Base-by-base conservation (phyloP, 1,140 invertebrate genomes). In the Caenorhabditis brenneri region DNA sequence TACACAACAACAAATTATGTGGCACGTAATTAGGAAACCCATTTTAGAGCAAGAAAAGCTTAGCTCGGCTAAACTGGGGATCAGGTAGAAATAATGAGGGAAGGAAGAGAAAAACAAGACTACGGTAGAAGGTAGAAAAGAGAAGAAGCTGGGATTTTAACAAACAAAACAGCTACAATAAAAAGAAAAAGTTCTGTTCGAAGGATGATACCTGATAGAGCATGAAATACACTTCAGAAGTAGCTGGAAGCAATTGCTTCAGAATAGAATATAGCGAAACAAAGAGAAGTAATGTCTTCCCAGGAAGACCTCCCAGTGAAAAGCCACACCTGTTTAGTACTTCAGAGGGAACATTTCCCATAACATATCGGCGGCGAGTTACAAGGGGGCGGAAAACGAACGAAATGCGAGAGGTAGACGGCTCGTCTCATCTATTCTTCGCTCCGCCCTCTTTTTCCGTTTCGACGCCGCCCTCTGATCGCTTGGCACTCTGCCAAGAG, bases 401-500 rank as follows among this genome's bases (percentile, higher is more conserved):
- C 33, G 29, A 74, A 42, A 55, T 55, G 36, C 36, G 65, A 39
- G 65, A 74, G 65, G n/a, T 15, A 24, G 65, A 74, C 65, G 36
- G 65, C 65, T 74, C 65, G 65, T 74, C 65, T 74, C 65, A 42
- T 74, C 65, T 74, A 74, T n/a, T 16, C 33, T 74, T 74, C 65
- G 65, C 65, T 74, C 65, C 65, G 65, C 65, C 65, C 65, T 33
- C n/a, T 24, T 74, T 42, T 74, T 74, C 65, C 65, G 65, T 46
- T 74, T 74, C 65, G 65, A 74, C 65, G 65, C 65, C 65, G 65
- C 65, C 65, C 65, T 42, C 29, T 9, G 53, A 55, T 29, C 12
- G 65, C 5, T 74, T 74, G 65, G 65, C 65, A 74, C 65, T 12
- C 7, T 74, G 65, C 65, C 65, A 74, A 74, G 33, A 74, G 4